A percentile compares a stretch with the other conserved stretches of the same genome.
These are phyloP conservation scores for Phocoena sinus DNA, from an alignment of 2,113 vertebrate genomes.

Conservation along the genomic window DNA sequence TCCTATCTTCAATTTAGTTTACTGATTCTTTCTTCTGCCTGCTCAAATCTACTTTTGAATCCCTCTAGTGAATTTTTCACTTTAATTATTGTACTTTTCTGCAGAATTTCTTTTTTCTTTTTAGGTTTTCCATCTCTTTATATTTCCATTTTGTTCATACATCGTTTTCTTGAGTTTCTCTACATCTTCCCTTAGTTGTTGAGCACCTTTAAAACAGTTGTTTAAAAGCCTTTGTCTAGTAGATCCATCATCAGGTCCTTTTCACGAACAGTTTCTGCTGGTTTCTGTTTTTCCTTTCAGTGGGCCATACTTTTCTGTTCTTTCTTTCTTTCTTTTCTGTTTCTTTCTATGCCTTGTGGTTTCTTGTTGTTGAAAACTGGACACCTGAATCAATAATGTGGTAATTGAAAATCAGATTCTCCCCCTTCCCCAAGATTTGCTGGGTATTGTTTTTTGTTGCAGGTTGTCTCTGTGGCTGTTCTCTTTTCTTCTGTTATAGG, in stretches of 20 bases:
- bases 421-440: background rate
- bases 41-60: background rate
- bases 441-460: background rate
- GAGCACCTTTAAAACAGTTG: background rate
- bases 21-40: background rate
- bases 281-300: background rate
- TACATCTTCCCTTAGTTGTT: background rate
- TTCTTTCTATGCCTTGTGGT: background rate
- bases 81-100: background rate
- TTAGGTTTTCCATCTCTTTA: background rate
- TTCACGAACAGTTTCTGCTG: background rate
- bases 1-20: background rate
- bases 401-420: background rate
- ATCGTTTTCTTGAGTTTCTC: background rate
- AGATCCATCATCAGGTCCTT: background rate
- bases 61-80: background rate
- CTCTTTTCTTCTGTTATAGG: too few species aligned
- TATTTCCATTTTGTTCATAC: background rate
- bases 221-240: background rate
- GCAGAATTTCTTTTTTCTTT: background rate
- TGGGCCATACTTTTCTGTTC: background rate
- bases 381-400: background rate
- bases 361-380: background rate
- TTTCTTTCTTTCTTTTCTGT: background rate
- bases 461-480: background rate